These are phyloP conservation scores for Trinorchestia longiramus DNA, from an alignment of 1,140 invertebrate genomes.

Conservation along the genomic window DNA sequence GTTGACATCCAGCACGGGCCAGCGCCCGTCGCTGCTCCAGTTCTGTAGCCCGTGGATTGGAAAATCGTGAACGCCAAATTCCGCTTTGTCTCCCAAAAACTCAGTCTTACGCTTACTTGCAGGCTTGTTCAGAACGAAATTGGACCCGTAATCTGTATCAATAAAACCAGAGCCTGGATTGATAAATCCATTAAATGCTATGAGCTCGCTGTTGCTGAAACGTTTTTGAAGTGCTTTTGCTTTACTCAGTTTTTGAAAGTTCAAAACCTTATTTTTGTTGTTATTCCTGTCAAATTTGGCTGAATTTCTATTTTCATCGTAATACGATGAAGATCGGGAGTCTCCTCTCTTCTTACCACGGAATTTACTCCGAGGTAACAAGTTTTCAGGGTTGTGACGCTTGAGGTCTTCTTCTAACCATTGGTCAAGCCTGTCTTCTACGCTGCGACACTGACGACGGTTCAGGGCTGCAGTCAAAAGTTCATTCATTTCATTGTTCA, in stretches of 20 bases:
- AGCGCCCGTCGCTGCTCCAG: neutral
- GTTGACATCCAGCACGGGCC: slow-evolving; percentile 60
- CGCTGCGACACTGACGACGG: slow-evolving; percentile 63
- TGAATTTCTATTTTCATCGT: slow-evolving; percentile 56
- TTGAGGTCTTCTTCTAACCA: slow-evolving; percentile 60
- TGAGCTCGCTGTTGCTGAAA: slow-evolving; percentile 58
- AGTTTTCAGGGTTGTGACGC: slow-evolving; percentile 60
- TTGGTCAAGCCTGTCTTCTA: slow-evolving; percentile 65
- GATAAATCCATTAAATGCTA: slow-evolving; percentile 65
- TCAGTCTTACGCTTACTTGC: slow-evolving; percentile 52
- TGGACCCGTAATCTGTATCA: slow-evolving; percentile 66
- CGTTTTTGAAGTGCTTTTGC: slow-evolving; percentile 56
- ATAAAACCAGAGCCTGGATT: slow-evolving; percentile 62
- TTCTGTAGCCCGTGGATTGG: slow-evolving; percentile 22
- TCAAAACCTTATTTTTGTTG: slow-evolving; percentile 55
- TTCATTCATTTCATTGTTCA: slow-evolving; percentile 63
- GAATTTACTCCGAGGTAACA: slow-evolving; percentile 17
- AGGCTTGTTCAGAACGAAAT: slow-evolving; percentile 66
- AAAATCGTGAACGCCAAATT: slow-evolving; percentile 62
- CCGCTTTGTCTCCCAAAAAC: slow-evolving; percentile 59
- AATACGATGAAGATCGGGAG: slow-evolving; percentile 46
- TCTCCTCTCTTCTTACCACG: slow-evolving; percentile 57
- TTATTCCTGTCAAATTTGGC: slow-evolving; percentile 53
- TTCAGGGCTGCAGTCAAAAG: slow-evolving; percentile 64
- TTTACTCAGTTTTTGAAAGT: slow-evolving; percentile 44